Conservation (phyloP, 2,113 vertebrate genomes). For the Castor canadensis region DNA sequence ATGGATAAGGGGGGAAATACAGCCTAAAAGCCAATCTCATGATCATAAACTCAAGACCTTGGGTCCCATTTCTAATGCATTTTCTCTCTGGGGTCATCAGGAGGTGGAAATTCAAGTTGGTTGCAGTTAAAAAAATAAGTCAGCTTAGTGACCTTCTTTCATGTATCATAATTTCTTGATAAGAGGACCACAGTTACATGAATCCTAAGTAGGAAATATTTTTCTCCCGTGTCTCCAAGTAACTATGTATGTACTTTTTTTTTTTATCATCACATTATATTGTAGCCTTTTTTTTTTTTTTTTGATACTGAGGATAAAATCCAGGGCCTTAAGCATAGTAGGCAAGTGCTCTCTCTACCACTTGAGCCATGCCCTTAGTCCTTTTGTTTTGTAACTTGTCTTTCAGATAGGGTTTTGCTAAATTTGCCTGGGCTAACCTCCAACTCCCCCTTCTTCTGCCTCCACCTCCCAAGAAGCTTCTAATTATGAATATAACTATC, state of each 20-base stretch:
- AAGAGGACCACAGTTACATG: not conserved
- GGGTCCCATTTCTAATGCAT: not conserved
- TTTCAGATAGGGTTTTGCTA: too few relatives aligned
- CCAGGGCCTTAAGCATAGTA: too few relatives aligned
- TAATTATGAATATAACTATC: not conserved
- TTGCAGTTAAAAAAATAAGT: constrained; percentile 27
- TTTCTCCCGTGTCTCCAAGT: not conserved
- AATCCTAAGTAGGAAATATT: not conserved
- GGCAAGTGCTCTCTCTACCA: too few relatives aligned
- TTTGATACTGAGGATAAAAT: too few relatives aligned
- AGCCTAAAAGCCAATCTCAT: not conserved
- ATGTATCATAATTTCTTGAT: not conserved
- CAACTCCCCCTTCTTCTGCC: too few relatives aligned
- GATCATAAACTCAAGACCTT: not conserved
- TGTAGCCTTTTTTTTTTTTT: too few relatives aligned
- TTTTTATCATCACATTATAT: not conserved
- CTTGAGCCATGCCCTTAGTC: too few relatives aligned
- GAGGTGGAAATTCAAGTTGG: not conserved
- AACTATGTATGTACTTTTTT: not conserved
- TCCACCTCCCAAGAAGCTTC: too few relatives aligned
- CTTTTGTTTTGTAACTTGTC: too few relatives aligned
- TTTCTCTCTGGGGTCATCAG: not conserved
- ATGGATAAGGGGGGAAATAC: constrained; percentile 46
- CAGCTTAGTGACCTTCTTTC: not conserved
- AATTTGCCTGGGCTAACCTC: too few relatives aligned